These are phyloP conservation scores for Macrotis lagotis DNA, from an alignment of 2,113 vertebrate species.

Conservation along the genomic window DNA sequence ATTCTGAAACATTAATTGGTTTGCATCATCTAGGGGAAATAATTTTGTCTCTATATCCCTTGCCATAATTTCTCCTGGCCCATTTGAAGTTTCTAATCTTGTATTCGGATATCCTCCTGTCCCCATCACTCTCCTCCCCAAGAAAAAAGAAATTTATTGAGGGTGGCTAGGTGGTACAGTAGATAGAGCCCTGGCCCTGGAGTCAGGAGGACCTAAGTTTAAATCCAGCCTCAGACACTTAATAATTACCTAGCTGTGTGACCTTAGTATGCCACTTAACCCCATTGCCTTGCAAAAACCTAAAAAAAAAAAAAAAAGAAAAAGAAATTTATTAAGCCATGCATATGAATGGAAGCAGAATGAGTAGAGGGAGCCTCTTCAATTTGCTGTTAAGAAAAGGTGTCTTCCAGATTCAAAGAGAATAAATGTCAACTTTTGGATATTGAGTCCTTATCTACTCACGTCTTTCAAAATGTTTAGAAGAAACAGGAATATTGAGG, in stretches of 20 bases:
- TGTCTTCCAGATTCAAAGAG: background rate
- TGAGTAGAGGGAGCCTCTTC: background rate
- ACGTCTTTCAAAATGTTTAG: background rate
- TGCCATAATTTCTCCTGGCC: background rate
- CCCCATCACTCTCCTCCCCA: background rate
- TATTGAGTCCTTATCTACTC: background rate
- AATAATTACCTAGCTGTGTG: no score
- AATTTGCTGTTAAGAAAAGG: background rate
- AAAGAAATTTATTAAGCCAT: background rate
- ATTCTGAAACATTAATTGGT: background rate
- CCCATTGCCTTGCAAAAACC: no score
- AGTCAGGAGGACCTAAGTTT: no score
- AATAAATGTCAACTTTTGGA: background rate
- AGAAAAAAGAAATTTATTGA: background rate
- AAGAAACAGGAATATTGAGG: background rate
- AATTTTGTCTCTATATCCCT: background rate
- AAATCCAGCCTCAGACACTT: no score
- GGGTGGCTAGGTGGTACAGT: no score
- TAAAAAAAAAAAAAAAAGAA: no score
- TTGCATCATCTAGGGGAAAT: background rate
- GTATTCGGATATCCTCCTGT: background rate
- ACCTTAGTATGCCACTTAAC: no score
- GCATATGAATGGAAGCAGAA: background rate
- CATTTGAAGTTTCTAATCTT: slow-evolving; percentile 5
- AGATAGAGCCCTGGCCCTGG: no score